Base-by-base conservation (phyloP, 2,113 vertebrate genomes). In the Psilopsiagon aurifrons region DNA sequence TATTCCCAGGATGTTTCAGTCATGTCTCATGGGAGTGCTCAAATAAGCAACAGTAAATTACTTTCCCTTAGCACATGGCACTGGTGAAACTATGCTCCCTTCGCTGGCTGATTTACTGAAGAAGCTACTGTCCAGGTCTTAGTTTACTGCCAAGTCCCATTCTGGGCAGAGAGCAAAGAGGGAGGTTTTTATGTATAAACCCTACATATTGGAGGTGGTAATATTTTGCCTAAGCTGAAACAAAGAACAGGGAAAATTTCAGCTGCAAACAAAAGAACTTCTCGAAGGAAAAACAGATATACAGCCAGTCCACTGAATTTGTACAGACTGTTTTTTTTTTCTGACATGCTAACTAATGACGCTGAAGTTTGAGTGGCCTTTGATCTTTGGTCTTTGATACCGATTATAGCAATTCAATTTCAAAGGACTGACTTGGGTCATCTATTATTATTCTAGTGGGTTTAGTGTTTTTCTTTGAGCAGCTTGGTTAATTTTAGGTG, bases 321-420 rank as follows among this genome's bases (percentile, higher is more conserved):
- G 35, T 93, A 89, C 0, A 0, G 43, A 71, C 44, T 86, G 39
- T 39, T 39, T 39, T 39, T n/a, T 55, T 86, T 77, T 68, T 24
- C 78, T 86, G 89, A 79, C 76, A 37, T 78, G 52, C 71, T 94
- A 83, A 94, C 62, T 59, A 91, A 78, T 78, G 57, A 55, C 37
- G 19, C 14, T 60, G 47, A 91, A 89, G 35, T 84, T 86, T 81
- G 76, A 82, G 22, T 47, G 46, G 80, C 55, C 81, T 97, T 91
- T 95, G 91, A 83, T 95, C 55, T 70, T 87, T 92, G 82, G 94
- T 90, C 79, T 88, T 88, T 90, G 66, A 49, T 88, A 71, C 67
- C 69, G 43, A 76, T 79, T 94, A 80, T 44, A 92, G 41, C 60
- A 82, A 94, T 74, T 94, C 47, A 27, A 25, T 90, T 77, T 82